phyloP scores from a whole-genome alignment of 1,140 invertebrate species.

The Sycophila sp. region DNA sequence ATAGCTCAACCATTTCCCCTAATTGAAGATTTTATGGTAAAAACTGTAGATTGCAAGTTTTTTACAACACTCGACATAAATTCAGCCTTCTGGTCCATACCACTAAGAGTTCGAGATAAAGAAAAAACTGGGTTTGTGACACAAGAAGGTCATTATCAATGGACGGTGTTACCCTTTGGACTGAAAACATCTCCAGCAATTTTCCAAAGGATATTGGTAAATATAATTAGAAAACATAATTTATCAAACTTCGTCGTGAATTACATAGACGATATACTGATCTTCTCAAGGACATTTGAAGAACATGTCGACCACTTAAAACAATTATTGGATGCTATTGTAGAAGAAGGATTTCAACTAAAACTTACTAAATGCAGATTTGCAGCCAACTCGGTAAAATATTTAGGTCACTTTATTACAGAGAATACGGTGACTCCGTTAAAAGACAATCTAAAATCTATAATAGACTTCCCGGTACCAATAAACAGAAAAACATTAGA shows the following conservation, averaged over 20 bases:
- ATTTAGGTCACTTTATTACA: slow-evolving; percentile 35
- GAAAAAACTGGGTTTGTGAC: slow-evolving; percentile 52
- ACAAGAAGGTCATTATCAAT: slow-evolving; percentile 45
- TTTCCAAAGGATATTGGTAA: slow-evolving; percentile 39
- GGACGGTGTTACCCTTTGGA: slow-evolving; percentile 47
- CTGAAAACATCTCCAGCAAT: slow-evolving; percentile 47
- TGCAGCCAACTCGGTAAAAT: slow-evolving; percentile 31
- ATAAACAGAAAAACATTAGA: background rate
- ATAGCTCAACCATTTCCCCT: slow-evolving; percentile 56
- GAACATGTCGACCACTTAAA: slow-evolving; percentile 40
- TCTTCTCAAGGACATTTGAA: slow-evolving; percentile 43
- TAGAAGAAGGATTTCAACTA: slow-evolving; percentile 10
- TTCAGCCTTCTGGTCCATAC: slow-evolving; percentile 61
- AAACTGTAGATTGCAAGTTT: slow-evolving; percentile 47
- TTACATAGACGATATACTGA: slow-evolving; percentile 42
- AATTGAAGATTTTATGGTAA: slow-evolving; percentile 50
- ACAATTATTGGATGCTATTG: slow-evolving; percentile 33
- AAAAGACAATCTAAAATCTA: slow-evolving; percentile 41
- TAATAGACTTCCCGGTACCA: slow-evolving; percentile 22
- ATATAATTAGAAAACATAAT: slow-evolving; percentile 44
- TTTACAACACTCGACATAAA: slow-evolving; percentile 58
- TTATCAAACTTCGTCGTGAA: slow-evolving; percentile 38
- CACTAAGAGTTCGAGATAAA: slow-evolving; percentile 50
- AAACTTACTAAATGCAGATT: slow-evolving; percentile 35
- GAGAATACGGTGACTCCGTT: slow-evolving; percentile 31